Conservation (phyloP, 2,888 invertebrate species). For the Oegoconia quadripuncta region DNA sequence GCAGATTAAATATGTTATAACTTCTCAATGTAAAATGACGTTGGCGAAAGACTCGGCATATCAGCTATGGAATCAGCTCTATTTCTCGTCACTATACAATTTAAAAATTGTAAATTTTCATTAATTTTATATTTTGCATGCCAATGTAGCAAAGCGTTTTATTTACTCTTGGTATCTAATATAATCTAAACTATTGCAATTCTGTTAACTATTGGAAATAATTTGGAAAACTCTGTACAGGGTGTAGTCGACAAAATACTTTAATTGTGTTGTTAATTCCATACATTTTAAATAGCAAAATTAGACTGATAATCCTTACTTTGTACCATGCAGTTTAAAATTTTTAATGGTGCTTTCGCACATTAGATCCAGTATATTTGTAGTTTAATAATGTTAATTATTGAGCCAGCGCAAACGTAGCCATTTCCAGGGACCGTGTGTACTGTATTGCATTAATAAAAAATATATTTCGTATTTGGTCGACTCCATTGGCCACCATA, state of each 20-base stretch:
- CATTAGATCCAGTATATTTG: slow-evolving; percentile 20
- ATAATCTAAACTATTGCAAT: slow-evolving; percentile 60
- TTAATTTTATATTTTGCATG: slow-evolving; percentile 48
- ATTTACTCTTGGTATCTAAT: slow-evolving; percentile 40
- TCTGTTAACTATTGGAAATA: slow-evolving; percentile 48
- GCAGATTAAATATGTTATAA: slow-evolving; percentile 17
- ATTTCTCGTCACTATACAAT: slow-evolving; percentile 46
- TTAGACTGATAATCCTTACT: slow-evolving; percentile 40
- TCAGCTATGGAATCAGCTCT: slow-evolving; percentile 52
- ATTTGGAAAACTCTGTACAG: slow-evolving; percentile 32
- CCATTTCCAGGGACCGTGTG: slow-evolving; percentile 15
- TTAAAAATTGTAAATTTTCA: slow-evolving; percentile 35
- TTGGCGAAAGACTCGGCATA: slow-evolving; percentile 1
- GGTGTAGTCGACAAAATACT: slow-evolving; percentile 44
- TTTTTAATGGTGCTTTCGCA: slow-evolving; percentile 48
- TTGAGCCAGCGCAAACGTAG: slow-evolving; percentile 21
- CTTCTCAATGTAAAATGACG: slow-evolving; percentile 13
- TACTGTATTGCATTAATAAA: too few species aligned
- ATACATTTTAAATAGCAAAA: slow-evolving; percentile 33
- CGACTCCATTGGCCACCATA: background rate
- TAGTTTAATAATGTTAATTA: slow-evolving; percentile 7
- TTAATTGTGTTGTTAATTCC: slow-evolving; percentile 19
- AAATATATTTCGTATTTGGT: too few species aligned
- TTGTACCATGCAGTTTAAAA: slow-evolving; percentile 65
- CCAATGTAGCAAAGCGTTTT: slow-evolving; percentile 74